A percentile compares a stretch with the other conserved stretches of the same genome.
Conservation (phyloP, 2,888 invertebrate genomes). For the Rhyacophila evoluta region DNA sequence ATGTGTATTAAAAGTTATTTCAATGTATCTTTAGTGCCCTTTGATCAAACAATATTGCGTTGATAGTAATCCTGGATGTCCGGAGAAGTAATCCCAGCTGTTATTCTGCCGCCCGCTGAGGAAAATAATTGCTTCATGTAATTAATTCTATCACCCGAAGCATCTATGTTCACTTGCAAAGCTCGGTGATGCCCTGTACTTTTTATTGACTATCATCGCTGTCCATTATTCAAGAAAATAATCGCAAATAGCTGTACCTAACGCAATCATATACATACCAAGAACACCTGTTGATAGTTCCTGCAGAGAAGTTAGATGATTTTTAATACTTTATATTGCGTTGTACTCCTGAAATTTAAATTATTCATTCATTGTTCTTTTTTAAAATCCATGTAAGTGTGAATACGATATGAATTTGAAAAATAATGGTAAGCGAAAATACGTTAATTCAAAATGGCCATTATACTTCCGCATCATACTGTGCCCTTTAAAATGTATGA, state of each 20-base stretch:
- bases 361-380: too few relatives aligned
- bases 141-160: conserved; percentile 10
- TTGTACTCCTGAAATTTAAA: too few relatives aligned
- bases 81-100: conserved; percentile 3
- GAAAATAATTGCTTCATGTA: conserved; percentile 10
- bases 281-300: not conserved
- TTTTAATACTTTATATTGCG: too few relatives aligned
- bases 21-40: not conserved
- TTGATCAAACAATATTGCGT: conserved; percentile 17
- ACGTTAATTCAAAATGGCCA: too few relatives aligned
- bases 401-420: too few relatives aligned
- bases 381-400: too few relatives aligned
- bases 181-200: not conserved
- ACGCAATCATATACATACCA: not conserved
- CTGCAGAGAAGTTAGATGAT: too few relatives aligned
- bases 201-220: conserved; percentile 10
- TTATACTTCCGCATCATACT: too few relatives aligned
- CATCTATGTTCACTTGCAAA: conserved; percentile 8
- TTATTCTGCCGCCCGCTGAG: conserved; percentile 9
- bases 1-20: not conserved
- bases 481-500: too few relatives aligned
- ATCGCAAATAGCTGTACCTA: not conserved
- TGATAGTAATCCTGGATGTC: conserved; percentile 9
- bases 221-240: not conserved
- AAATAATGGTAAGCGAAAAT: too few relatives aligned